Conservation (phyloP, 2,113 vertebrate genomes). For the Pedetes capensis region DNA sequence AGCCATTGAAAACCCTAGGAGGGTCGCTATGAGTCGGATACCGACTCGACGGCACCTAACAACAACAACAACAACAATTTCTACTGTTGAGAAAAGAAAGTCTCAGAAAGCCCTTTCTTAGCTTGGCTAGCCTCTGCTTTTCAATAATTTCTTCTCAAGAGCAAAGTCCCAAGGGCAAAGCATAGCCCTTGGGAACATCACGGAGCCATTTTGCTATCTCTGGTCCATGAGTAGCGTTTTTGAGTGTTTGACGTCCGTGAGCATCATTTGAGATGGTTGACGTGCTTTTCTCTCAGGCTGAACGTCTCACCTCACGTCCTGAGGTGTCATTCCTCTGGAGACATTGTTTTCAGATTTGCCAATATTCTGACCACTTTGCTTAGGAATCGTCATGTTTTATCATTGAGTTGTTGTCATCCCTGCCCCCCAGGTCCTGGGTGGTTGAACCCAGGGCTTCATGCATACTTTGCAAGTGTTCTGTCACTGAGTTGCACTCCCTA, state of each 20-base stretch:
- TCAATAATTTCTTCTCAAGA: not conserved
- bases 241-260: not conserved
- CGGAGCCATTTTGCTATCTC: not conserved
- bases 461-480: no score
- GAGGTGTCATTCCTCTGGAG: not conserved
- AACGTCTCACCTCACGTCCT: not conserved
- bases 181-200: not conserved
- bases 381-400: not conserved
- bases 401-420: no score
- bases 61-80: no score
- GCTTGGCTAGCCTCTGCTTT: not conserved
- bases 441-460: no score
- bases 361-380: not conserved
- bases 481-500: no score
- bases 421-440: no score
- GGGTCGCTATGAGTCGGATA: no score
- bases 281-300: no score
- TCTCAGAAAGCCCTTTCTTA: not conserved
- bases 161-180: no score
- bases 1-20: no score
- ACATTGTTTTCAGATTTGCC: not conserved
- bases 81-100: not conserved
- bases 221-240: fast-evolving
- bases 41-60: no score
- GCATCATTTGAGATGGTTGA: no score